Percentiles rank a stretch among this genome's conserved stretches.
Conservation (phyloP, 2,113 vertebrate genomes). For the Chaetura pelagica region DNA sequence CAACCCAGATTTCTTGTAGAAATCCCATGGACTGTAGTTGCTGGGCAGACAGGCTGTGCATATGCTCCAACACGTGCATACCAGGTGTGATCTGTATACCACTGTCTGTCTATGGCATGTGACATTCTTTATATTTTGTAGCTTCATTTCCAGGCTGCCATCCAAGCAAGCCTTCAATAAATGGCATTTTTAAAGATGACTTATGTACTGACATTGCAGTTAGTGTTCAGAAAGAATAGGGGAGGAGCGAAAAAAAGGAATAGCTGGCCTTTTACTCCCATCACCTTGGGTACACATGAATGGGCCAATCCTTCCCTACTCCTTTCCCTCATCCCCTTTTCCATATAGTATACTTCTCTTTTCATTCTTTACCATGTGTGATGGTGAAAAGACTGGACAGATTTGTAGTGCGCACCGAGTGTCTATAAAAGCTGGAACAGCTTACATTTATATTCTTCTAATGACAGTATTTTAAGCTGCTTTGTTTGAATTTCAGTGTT, state of each 20-base stretch:
- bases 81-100: neutral
- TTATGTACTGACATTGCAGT: neutral
- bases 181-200: neutral
- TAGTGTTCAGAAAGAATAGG: neutral
- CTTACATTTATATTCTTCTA: constrained; percentile 8
- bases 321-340: neutral
- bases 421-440: neutral
- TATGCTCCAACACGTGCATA: neutral
- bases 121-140: neutral
- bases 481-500: constrained; percentile 35
- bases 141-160: neutral
- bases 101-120: neutral
- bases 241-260: neutral
- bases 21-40: neutral
- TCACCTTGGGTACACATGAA: neutral
- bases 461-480: neutral
- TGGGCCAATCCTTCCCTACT: neutral
- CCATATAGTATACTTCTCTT: neutral
- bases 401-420: neutral
- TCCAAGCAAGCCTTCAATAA: neutral
- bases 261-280: neutral
- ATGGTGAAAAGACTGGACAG: neutral
- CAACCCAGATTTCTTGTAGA: neutral
- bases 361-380: neutral
- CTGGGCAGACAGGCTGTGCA: neutral